phyloP scores from a whole-genome alignment of 2,797 vertebrate species.

The Tinamus major region DNA sequence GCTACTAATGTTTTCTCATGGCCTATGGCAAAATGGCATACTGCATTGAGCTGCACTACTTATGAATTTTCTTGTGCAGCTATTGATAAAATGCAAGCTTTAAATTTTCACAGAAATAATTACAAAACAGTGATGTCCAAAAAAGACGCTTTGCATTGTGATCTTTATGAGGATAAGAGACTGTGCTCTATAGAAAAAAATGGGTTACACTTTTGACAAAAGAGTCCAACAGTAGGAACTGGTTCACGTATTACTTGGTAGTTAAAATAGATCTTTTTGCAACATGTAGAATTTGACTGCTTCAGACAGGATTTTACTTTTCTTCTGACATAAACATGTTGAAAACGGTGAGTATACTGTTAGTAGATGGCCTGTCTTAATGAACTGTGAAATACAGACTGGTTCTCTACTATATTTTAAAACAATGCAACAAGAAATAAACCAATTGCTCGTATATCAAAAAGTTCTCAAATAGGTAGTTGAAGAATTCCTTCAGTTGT shows the following conservation, averaged over 20 bases:
- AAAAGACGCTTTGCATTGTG: background rate
- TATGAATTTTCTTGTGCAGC: background rate
- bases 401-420: background rate
- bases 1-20: background rate
- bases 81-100: background rate
- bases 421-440: background rate
- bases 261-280: background rate
- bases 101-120: background rate
- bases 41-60: background rate
- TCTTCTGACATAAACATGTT: background rate
- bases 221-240: background rate
- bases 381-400: background rate
- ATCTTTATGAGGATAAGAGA: background rate
- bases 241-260: background rate
- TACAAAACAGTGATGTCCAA: background rate
- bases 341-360: background rate
- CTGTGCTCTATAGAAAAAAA: background rate
- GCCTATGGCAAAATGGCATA: background rate
- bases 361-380: background rate
- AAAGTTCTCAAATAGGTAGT: background rate
- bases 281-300: background rate
- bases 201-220: background rate
- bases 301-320: background rate
- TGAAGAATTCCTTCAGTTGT: conserved; percentile 36
- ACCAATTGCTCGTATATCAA: background rate